Evolutionary conservation across 1,140 invertebrate species (phyloP), one percentile per base, ranked within the genome.

Genomic region (Drosophila chauvacae): DNA sequence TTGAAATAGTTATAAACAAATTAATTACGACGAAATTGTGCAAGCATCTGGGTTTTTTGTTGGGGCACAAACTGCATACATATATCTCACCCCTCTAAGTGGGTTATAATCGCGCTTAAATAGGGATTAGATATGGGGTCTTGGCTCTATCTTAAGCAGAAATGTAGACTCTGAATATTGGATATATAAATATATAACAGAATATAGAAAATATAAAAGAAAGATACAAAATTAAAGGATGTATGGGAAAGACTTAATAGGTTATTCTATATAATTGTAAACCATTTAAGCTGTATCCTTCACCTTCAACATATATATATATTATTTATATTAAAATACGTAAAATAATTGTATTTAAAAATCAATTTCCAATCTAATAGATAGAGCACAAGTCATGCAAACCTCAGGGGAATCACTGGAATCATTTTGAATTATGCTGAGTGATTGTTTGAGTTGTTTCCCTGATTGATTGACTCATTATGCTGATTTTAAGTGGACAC

Each of bases 1-100:
- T 88, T 56, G 55, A 81, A 84, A 81, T 88, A 86, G 82, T 85
- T 85, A 86, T 75, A 79, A 82, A 84, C 85, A 88, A 88, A 88
- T 88, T 84, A 88, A 88, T 90, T 88, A 73, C 72, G 55, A 14
- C 45, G 11, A 23, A 65, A 45, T 69, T 72, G 44, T 72, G 44
- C 39, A 68, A 20, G 61, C 28, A 65, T 41, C 13, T 64, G 35
- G 23, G 14, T 5, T 16, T 28, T 26, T 14, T 26, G 23, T 26
- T 23, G 23, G 20, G 48, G 60, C 42, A 70, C 33, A 33, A 42
- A 35, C 33, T 44, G 47, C 37, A 65, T 55, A 28, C 10, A 26
- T 16, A 7, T 7, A 23, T 26, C 26, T 0, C 33, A 23, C 53
- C 53, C 47, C 45, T 51, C n/a, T 20, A 55, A 55, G 10, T 7